Conservation (phyloP, 2,797 vertebrate species). For the Anabas testudineus region DNA sequence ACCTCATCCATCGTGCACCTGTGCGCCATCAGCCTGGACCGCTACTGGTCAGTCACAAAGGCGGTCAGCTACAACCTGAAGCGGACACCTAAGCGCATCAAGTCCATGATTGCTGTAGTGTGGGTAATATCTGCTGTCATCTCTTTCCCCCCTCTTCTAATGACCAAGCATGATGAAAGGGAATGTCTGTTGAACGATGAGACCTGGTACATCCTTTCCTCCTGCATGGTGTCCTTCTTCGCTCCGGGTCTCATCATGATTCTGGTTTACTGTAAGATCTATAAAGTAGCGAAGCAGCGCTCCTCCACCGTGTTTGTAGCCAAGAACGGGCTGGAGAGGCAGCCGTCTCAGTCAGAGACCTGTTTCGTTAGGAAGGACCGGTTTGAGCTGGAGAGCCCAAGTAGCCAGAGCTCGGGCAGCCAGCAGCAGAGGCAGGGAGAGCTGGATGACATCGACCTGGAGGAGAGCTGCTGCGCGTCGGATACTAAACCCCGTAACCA, state of each 20-base stretch:
- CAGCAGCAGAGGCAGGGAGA: conserved; percentile 80
- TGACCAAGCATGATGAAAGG: conserved; percentile 81
- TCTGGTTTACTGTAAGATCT: conserved; percentile 92
- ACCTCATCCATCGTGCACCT: conserved; percentile 94
- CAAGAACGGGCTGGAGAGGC: conserved; percentile 83
- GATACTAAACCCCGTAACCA: conserved; percentile 79
- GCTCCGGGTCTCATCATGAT: conserved; percentile 92
- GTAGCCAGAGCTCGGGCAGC: conserved; percentile 83
- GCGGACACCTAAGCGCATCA: conserved; percentile 88
- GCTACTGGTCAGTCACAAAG: conserved; percentile 93
- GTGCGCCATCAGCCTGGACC: conserved; percentile 93
- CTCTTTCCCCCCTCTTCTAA: conserved; percentile 90
- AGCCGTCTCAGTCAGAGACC: conserved; percentile 85
- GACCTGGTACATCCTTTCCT: conserved; percentile 93
- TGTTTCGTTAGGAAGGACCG: conserved; percentile 84
- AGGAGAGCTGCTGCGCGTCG: conserved; percentile 84
- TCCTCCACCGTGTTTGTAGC: conserved; percentile 86
- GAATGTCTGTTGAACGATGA: conserved; percentile 90
- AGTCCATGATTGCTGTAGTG: conserved; percentile 88
- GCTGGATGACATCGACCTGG: conserved; percentile 88
- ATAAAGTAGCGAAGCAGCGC: conserved; percentile 87
- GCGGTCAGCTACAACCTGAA: conserved; percentile 91
- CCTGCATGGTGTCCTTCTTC: conserved; percentile 91
- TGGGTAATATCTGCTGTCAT: conserved; percentile 89
- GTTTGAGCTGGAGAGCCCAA: conserved; percentile 83